These are phyloP conservation scores for Thunnus maccoyii DNA, from an alignment of 2,113 vertebrate genomes.

Conservation along the genomic window DNA sequence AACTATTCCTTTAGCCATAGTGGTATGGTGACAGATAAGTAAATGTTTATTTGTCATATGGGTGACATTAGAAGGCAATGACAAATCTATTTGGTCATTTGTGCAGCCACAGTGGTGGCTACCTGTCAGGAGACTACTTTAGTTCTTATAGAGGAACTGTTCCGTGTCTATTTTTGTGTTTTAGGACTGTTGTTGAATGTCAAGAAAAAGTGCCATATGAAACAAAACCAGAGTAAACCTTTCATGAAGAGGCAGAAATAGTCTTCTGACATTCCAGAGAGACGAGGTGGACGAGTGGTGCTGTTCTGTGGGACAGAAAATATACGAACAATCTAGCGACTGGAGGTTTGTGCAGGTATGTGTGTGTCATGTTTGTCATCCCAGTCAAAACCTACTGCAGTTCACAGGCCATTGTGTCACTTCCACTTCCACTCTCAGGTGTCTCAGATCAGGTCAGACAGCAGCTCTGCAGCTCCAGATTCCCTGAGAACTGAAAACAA, in stretches of 20 bases:
- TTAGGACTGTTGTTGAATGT: too few relatives aligned
- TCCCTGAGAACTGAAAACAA: not conserved
- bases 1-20: too few relatives aligned
- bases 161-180: too few relatives aligned
- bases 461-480: slow-evolving; percentile 5
- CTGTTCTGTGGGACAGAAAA: slow-evolving; percentile 6
- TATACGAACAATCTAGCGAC: not conserved
- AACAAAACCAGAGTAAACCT: not conserved
- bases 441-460: not conserved
- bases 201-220: not conserved
- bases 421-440: not conserved
- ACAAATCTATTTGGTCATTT: too few relatives aligned
- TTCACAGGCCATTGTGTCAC: not conserved
- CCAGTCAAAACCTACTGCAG: not conserved
- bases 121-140: too few relatives aligned
- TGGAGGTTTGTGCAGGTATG: not conserved
- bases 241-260: not conserved
- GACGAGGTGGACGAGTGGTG: not conserved
- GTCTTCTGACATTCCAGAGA: not conserved
- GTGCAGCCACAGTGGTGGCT: too few relatives aligned
- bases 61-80: too few relatives aligned
- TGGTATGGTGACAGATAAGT: too few relatives aligned
- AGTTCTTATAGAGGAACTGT: too few relatives aligned
- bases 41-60: too few relatives aligned
- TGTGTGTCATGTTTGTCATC: not conserved